Evolutionary conservation across 2,888 invertebrate genomes (phyloP).

Genomic region (Lasius platythorax): DNA sequence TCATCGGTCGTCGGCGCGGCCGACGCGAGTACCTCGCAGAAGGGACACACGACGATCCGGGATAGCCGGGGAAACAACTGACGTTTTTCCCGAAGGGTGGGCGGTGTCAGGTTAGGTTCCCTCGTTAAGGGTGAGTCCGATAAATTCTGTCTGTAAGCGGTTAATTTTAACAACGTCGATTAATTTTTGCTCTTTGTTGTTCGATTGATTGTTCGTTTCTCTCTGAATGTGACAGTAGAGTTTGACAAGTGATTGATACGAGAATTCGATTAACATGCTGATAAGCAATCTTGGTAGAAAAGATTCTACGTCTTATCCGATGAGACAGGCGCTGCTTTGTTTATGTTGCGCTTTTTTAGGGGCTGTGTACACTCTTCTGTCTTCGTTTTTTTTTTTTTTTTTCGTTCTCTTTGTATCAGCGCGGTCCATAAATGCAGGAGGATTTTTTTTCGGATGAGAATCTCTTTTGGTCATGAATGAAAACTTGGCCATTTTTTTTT

Average conservation of each 20-base stretch:
- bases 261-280: neutral
- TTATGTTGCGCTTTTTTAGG: conserved; percentile 31
- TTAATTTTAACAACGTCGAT: conserved; percentile 1
- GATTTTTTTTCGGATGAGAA: neutral
- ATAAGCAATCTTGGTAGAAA: neutral
- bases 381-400: neutral
- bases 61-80: neutral
- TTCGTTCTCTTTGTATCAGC: neutral
- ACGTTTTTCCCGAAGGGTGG: conserved; percentile 60
- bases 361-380: neutral
- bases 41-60: neutral
- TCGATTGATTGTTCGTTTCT: neutral
- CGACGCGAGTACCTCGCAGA: neutral
- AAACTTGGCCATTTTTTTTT: neutral
- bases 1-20: neutral
- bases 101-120: conserved; percentile 81
- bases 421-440: neutral
- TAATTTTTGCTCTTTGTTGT: neutral
- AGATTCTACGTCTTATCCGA: neutral
- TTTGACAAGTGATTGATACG: neutral
- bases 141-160: conserved; percentile 1
- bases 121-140: conserved; percentile 71
- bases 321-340: conserved; percentile 16
- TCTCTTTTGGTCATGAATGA: neutral
- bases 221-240: neutral